These are phyloP conservation scores for Myotis myotis DNA, from an alignment of 2,797 vertebrate genomes.

Conservation along the genomic window DNA sequence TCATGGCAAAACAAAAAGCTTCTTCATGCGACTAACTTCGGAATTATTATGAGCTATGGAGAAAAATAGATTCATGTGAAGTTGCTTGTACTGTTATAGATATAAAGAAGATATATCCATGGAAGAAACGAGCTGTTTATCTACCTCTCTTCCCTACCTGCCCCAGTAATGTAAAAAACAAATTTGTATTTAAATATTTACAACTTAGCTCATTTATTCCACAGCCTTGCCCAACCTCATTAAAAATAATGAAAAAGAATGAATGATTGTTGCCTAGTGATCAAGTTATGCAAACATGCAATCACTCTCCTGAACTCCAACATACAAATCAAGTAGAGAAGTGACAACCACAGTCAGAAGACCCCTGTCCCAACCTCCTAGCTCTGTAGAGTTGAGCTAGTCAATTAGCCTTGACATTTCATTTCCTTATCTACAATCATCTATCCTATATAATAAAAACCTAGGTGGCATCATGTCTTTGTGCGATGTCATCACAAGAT, in stretches of 20 bases:
- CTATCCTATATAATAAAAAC: too few species aligned
- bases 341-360: neutral
- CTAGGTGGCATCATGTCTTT: too few species aligned
- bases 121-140: neutral
- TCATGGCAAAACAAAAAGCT: neutral
- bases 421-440: neutral
- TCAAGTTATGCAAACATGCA: neutral
- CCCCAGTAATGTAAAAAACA: neutral
- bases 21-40: neutral
- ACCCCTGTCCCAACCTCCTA: neutral
- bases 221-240: neutral
- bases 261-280: neutral
- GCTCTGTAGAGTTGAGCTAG: neutral
- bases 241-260: neutral
- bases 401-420: neutral
- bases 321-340: neutral
- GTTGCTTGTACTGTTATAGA: neutral
- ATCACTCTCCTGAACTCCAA: neutral
- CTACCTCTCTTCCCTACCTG: neutral
- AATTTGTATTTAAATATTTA: neutral
- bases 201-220: neutral
- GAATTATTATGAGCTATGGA: neutral
- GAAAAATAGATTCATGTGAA: neutral
- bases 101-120: neutral
- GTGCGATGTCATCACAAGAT: too few species aligned